Evolutionary conservation across 2,888 invertebrate species (phyloP).

Genomic region (Sarcophaga carnaria): DNA sequence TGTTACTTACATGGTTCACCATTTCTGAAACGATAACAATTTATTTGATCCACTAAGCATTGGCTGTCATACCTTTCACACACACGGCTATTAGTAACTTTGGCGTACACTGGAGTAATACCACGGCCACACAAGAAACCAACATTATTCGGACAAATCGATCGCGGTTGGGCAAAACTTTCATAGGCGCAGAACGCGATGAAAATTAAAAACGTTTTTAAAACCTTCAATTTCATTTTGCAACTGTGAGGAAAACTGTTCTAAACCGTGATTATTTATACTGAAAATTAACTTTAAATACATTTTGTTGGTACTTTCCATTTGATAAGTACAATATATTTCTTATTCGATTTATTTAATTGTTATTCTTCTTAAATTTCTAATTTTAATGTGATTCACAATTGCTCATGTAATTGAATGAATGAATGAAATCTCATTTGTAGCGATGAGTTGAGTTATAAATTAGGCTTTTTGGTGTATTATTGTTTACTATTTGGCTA

Average conservation of each 20-base stretch:
- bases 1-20: slow-evolving; percentile 48
- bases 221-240: slow-evolving; percentile 44
- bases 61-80: slow-evolving; percentile 53
- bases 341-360: background rate
- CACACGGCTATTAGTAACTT: slow-evolving; percentile 15
- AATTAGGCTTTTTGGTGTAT: too few species aligned
- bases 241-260: slow-evolving; percentile 31
- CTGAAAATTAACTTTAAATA: background rate
- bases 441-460: too few species aligned
- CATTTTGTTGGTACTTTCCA: background rate
- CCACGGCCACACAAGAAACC: slow-evolving; percentile 40
- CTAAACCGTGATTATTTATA: slow-evolving; percentile 14
- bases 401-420: too few species aligned
- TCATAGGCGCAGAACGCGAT: background rate
- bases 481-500: too few species aligned
- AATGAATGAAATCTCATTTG: too few species aligned
- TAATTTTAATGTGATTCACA: background rate
- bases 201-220: slow-evolving; percentile 34
- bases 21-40: slow-evolving; percentile 46
- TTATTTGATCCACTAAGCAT: slow-evolving; percentile 52
- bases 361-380: background rate
- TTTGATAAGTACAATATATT: too few species aligned
- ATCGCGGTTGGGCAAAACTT: slow-evolving; percentile 29
- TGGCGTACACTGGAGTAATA: slow-evolving; percentile 30
- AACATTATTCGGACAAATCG: slow-evolving; percentile 43